A percentile compares a stretch with the other conserved stretches of the same genome.
These are phyloP conservation scores for Sericinus montela DNA, from an alignment of 2,888 invertebrate genomes.

Conservation along the genomic window DNA sequence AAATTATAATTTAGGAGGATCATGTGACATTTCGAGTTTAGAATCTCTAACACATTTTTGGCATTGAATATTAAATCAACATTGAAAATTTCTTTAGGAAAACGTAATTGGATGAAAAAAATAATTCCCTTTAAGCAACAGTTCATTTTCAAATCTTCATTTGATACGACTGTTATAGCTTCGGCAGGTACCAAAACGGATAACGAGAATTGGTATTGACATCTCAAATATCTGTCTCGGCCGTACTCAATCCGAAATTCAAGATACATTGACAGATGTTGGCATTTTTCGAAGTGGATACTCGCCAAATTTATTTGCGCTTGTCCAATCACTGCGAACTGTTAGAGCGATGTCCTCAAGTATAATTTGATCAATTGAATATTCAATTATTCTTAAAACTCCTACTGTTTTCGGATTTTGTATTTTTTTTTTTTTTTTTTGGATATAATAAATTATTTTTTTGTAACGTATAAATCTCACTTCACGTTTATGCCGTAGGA, in stretches of 20 bases:
- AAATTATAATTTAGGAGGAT: too few species aligned
- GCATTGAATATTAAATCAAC: too few species aligned
- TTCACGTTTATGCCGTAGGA: too few species aligned
- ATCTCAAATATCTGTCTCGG: constrained; percentile 8
- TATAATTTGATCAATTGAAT: too few species aligned
- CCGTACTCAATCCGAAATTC: constrained; percentile 8
- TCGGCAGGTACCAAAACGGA: constrained; percentile 7
- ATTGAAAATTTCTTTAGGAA: neutral
- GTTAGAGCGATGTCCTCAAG: neutral
- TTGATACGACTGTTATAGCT: constrained; percentile 6
- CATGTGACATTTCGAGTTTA: too few species aligned
- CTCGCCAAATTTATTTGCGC: constrained; percentile 7
- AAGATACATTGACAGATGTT: constrained; percentile 5
- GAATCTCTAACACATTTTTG: too few species aligned
- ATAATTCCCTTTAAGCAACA: constrained; percentile 3
- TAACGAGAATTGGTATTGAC: constrained; percentile 18
- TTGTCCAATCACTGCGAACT: neutral
- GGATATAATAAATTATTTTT: too few species aligned
- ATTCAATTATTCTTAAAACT: too few species aligned
- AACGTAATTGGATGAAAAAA: neutral
- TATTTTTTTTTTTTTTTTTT: too few species aligned
- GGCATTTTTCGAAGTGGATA: neutral
- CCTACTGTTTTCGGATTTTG: too few species aligned
- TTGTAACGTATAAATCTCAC: too few species aligned
- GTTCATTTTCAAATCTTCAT: constrained; percentile 11